A percentile compares a stretch with the other conserved stretches of the same genome.
Conservation (phyloP, 2,797 vertebrate species). For the Arnoldichthys spilopterus region DNA sequence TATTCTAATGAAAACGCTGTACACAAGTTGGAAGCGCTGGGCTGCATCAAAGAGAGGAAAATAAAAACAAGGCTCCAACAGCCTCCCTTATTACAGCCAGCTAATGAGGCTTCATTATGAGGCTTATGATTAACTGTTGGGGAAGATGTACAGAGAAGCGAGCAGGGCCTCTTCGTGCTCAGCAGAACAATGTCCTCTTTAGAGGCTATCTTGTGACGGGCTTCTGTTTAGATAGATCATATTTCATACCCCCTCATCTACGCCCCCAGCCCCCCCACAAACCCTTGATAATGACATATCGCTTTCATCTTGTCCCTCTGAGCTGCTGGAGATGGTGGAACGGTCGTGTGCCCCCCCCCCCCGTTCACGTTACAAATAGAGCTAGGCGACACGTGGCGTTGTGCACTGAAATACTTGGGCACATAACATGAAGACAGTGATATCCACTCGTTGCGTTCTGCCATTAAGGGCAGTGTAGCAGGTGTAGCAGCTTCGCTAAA, state of each 20-base stretch:
- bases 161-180: background rate
- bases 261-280: background rate
- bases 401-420: background rate
- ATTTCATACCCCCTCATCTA: too few species aligned
- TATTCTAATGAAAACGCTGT: conserved; percentile 32
- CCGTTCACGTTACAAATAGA: background rate
- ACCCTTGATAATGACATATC: conserved; percentile 20
- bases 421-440: background rate
- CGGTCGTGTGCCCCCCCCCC: background rate
- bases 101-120: conserved; percentile 36
- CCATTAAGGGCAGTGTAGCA: background rate
- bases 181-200: conserved; percentile 15
- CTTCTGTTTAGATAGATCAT: conserved; percentile 4
- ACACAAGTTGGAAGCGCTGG: conserved; percentile 9
- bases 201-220: conserved; percentile 1
- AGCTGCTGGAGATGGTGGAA: conserved; percentile 15
- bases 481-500: background rate
- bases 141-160: background rate
- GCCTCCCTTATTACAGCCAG: background rate
- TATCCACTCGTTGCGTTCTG: background rate
- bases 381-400: background rate
- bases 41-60: conserved; percentile 35
- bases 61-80: conserved; percentile 17
- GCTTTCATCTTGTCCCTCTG: conserved; percentile 39
- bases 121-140: background rate